Percentiles rank a stretch among this genome's conserved stretches.
Conservation (phyloP, 2,113 vertebrate genomes). For the Dasypus novemcinctus region DNA sequence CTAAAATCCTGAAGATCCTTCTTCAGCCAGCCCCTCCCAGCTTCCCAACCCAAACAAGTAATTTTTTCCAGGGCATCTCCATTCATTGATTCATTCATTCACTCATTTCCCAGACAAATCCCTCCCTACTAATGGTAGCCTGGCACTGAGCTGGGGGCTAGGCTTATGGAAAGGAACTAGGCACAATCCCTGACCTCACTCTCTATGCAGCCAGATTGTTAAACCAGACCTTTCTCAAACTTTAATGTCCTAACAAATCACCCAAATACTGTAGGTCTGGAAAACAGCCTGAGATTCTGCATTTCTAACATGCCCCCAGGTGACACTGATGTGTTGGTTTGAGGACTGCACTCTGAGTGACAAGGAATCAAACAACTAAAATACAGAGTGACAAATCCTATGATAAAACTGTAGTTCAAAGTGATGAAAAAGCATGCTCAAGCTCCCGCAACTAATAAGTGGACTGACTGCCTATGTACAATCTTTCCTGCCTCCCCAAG, state of each 20-base stretch:
- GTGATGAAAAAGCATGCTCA: neutral
- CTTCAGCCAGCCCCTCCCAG: neutral
- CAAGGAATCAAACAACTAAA: neutral
- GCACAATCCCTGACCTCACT: neutral
- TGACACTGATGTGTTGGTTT: neutral
- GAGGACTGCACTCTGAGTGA: neutral
- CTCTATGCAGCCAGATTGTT: neutral
- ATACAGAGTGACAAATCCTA: neutral
- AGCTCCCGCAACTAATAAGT: neutral
- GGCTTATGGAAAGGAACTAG: neutral
- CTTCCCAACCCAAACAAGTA: neutral
- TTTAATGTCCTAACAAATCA: neutral
- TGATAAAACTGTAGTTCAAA: neutral
- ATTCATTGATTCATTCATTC: neutral
- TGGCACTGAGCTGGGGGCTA: neutral
- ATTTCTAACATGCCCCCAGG: neutral
- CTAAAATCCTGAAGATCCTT: neutral
- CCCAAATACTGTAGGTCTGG: neutral
- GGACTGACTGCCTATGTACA: neutral
- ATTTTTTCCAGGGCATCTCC: neutral
- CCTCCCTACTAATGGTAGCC: neutral
- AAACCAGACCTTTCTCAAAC: conserved; percentile 1
- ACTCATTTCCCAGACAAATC: neutral
- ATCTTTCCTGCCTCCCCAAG: neutral
- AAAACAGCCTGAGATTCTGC: neutral